Percentiles rank a stretch among this genome's conserved stretches.
Conservation (phyloP, 2,888 invertebrate species). For the Cordilura impudica region DNA sequence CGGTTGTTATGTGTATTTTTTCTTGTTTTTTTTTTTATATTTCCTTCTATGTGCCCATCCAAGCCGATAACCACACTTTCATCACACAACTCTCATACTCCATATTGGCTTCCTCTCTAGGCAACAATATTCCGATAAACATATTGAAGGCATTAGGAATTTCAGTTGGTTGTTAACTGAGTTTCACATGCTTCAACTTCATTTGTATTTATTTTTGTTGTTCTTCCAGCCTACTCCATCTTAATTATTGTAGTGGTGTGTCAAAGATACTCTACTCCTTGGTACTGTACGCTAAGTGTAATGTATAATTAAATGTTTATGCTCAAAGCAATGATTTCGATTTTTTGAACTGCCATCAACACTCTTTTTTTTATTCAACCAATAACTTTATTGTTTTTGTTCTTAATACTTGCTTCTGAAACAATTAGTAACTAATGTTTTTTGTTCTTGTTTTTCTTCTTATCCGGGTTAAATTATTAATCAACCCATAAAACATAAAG, state of each 20-base stretch:
- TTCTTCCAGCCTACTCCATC: background rate
- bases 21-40: background rate
- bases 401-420: background rate
- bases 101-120: constrained; percentile 3
- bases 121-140: constrained; percentile 34
- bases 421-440: constrained; percentile 47
- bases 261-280: constrained; percentile 31
- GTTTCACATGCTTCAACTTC: background rate
- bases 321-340: constrained; percentile 30
- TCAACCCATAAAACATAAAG: constrained; percentile 41
- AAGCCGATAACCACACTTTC: constrained; percentile 64
- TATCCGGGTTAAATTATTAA: constrained; percentile 66
- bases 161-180: background rate
- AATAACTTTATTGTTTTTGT: constrained; percentile 16
- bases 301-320: constrained; percentile 45
- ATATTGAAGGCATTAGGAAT: constrained; percentile 24
- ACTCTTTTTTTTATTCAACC: constrained; percentile 42
- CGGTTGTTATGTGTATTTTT: constrained; percentile 32
- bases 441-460: constrained; percentile 17
- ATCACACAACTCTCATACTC: constrained; percentile 13
- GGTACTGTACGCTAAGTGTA: constrained; percentile 6
- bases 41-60: constrained; percentile 21
- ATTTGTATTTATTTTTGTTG: background rate
- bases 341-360: constrained; percentile 59
- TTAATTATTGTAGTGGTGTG: constrained; percentile 24